Conservation (phyloP, 2,888 invertebrate genomes). For the Lithodes maja region DNA sequence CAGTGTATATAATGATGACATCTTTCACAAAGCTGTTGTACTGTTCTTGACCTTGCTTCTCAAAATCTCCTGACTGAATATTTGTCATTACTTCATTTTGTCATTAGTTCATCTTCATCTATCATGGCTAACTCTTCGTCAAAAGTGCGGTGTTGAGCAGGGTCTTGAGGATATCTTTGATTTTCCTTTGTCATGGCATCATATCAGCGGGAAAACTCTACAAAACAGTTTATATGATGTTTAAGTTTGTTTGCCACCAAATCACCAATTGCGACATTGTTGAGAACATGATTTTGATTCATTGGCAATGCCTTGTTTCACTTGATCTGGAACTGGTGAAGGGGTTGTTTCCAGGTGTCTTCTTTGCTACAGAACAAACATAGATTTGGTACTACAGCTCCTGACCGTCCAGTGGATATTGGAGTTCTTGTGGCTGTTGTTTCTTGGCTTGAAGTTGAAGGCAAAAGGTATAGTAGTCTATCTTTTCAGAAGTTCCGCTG, state of each 20-base stretch:
- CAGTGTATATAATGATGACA: too few species aligned
- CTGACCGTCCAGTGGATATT: neutral
- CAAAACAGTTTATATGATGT: conserved; percentile 3
- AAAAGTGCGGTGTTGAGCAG: conserved; percentile 13
- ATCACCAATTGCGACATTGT: conserved; percentile 17
- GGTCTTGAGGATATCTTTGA: neutral
- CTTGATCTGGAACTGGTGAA: conserved; percentile 14
- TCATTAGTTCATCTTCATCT: neutral
- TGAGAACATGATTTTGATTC: neutral
- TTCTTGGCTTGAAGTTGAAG: conserved; percentile 18
- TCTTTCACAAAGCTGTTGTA: too few species aligned
- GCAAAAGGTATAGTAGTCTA: neutral
- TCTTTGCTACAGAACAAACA: conserved; percentile 18
- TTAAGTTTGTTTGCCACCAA: conserved; percentile 6
- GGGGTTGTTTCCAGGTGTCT: conserved; percentile 14
- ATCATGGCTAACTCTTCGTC: conserved; percentile 19
- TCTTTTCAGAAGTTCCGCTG: neutral
- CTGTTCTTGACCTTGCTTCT: too few species aligned
- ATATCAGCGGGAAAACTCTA: conserved; percentile 1
- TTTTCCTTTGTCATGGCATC: conserved; percentile 14
- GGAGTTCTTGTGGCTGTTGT: conserved; percentile 7
- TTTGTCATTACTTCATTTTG: too few species aligned
- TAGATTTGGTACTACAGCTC: conserved; percentile 8
- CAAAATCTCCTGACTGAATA: too few species aligned
- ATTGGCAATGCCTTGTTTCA: conserved; percentile 6